Conservation (phyloP, 2,888 invertebrate species). For the Leucophora obtusa region DNA sequence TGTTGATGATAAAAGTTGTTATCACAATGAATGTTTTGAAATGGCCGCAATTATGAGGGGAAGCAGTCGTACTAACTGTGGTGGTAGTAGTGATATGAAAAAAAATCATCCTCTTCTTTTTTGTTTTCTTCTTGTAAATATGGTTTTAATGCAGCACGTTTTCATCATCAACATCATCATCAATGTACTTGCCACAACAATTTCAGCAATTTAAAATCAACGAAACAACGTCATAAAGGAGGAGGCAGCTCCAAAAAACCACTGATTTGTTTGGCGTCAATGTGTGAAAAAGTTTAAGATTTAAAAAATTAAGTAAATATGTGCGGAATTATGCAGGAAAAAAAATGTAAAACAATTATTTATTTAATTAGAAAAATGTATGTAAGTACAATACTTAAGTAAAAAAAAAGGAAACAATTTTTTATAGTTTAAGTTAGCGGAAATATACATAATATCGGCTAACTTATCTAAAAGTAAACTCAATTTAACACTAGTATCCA, state of each 20-base stretch:
- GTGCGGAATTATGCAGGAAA: not conserved
- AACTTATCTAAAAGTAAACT: too few relatives aligned
- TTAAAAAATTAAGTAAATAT: not conserved
- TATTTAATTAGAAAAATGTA: not conserved
- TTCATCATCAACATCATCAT: not conserved
- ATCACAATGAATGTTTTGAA: conserved; percentile 27
- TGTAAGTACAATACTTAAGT: too few relatives aligned
- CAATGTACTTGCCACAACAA: conserved; percentile 23
- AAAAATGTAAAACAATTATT: not conserved
- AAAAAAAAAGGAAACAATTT: too few relatives aligned
- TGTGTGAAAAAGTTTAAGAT: conserved; percentile 2
- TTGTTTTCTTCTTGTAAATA: not conserved
- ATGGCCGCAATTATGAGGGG: conserved; percentile 8
- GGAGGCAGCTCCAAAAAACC: not conserved
- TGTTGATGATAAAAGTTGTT: not conserved
- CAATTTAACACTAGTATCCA: too few relatives aligned
- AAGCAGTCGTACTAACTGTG: not conserved
- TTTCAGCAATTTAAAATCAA: conserved; percentile 26
- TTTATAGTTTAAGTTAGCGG: too few relatives aligned
- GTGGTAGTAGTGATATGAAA: not conserved
- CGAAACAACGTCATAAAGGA: conserved; percentile 11
- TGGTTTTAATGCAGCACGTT: not conserved
- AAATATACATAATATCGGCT: too few relatives aligned
- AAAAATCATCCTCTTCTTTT: conserved; percentile 10
- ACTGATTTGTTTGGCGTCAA: not conserved